Conservation (phyloP, 2,113 vertebrate genomes). For the Pseudorectes ferrugineus region DNA sequence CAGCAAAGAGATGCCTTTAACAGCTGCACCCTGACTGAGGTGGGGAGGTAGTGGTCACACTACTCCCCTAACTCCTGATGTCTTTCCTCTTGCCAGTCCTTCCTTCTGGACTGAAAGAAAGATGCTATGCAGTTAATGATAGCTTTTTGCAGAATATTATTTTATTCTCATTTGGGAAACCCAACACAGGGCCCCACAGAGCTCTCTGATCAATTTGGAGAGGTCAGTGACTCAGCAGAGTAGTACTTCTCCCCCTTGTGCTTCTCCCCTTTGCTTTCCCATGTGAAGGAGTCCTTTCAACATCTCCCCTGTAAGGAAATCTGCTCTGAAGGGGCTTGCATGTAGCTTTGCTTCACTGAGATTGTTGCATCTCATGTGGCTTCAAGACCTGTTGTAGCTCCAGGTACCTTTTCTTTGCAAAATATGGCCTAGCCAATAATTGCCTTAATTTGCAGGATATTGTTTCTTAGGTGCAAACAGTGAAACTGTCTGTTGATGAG, state of each 20-base stretch:
- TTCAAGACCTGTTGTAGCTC: neutral
- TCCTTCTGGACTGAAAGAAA: neutral
- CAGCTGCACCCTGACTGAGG: accelerated
- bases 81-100: neutral
- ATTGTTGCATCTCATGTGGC: neutral
- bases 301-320: neutral
- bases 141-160: neutral
- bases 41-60: neutral
- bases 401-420: neutral
- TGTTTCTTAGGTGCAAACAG: neutral
- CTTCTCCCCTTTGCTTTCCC: neutral
- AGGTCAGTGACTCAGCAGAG: neutral
- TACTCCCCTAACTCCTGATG: neutral
- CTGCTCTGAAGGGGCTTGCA: neutral
- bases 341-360: neutral
- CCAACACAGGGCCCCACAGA: neutral
- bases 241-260: neutral
- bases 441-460: neutral
- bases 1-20: neutral
- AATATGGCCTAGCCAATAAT: neutral
- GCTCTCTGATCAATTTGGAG: neutral
- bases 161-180: neutral
- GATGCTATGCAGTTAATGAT: neutral
- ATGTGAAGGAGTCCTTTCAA: neutral
- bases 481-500: neutral